phyloP scores from a whole-genome alignment of 2,113 vertebrate genomes.

The Microcebus ravelobensis region DNA sequence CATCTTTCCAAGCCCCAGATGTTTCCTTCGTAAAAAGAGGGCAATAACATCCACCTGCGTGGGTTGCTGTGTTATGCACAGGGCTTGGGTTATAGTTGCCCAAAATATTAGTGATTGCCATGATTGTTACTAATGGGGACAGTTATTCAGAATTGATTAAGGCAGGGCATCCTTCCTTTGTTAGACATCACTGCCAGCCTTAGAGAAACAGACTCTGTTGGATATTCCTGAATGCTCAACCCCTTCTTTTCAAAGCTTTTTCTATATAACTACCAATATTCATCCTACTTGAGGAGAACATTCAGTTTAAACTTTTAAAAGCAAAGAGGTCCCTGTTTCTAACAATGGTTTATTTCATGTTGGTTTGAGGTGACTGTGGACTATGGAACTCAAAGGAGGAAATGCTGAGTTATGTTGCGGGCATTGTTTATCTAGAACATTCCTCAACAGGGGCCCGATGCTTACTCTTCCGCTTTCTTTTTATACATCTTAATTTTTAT shows the following conservation, averaged over 20 bases:
- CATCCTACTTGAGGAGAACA: background rate
- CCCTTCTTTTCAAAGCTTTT: background rate
- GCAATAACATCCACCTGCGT: background rate
- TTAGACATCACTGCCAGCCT: background rate
- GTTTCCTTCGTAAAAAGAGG: background rate
- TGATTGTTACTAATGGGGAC: background rate
- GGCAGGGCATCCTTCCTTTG: background rate
- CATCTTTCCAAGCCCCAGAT: background rate
- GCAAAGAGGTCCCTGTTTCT: background rate
- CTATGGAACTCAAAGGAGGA: background rate
- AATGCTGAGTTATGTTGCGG: background rate
- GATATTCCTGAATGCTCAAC: background rate
- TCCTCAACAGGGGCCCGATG: background rate
- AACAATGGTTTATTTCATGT: background rate
- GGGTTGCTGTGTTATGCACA: background rate
- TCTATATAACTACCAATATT: background rate
- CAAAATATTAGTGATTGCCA: background rate
- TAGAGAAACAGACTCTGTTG: background rate
- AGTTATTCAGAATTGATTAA: background rate
- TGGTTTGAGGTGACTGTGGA: background rate
- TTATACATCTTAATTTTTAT: background rate
- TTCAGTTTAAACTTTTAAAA: constrained; percentile 4
- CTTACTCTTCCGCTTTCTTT: background rate
- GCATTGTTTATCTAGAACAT: background rate
- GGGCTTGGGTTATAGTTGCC: background rate